Percentiles rank a stretch among this genome's conserved stretches.
phyloP scores from a whole-genome alignment of 2,113 vertebrate species.

The Illadopsis cleaveri region DNA sequence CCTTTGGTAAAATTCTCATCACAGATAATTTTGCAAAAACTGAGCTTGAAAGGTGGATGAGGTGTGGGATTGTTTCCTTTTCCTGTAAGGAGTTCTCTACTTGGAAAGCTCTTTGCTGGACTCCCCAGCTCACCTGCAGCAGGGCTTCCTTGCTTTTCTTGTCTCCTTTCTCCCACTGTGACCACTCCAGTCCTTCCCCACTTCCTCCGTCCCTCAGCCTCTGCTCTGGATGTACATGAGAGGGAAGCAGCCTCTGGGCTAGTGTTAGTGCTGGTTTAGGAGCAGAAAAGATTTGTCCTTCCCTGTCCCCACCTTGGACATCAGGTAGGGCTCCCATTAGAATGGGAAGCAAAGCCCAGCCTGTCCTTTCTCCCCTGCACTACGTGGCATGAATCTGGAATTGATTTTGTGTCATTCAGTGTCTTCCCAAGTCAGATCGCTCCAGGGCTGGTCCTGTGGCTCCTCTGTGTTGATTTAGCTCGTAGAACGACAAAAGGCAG shows the following conservation, averaged over 20 bases:
- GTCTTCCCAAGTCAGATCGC: neutral
- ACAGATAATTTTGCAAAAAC: neutral
- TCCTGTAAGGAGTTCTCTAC: neutral
- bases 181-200: neutral
- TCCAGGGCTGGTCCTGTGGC: neutral
- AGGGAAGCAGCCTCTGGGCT: neutral
- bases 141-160: neutral
- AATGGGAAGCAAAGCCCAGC: neutral
- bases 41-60: neutral
- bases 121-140: neutral
- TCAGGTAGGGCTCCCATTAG: neutral
- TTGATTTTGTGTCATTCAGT: neutral
- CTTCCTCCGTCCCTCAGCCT: neutral
- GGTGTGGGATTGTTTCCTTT: neutral
- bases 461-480: neutral
- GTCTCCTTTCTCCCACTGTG: accelerated
- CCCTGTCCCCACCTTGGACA: neutral
- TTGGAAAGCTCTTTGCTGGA: neutral
- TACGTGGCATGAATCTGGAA: neutral
- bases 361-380: neutral
- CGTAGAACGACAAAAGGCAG: neutral
- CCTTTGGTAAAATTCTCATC: neutral
- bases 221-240: neutral
- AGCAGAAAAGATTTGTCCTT: neutral
- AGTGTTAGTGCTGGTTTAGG: neutral